phyloP scores from a whole-genome alignment of 2,113 vertebrate species.

The Cepphus grylle region DNA sequence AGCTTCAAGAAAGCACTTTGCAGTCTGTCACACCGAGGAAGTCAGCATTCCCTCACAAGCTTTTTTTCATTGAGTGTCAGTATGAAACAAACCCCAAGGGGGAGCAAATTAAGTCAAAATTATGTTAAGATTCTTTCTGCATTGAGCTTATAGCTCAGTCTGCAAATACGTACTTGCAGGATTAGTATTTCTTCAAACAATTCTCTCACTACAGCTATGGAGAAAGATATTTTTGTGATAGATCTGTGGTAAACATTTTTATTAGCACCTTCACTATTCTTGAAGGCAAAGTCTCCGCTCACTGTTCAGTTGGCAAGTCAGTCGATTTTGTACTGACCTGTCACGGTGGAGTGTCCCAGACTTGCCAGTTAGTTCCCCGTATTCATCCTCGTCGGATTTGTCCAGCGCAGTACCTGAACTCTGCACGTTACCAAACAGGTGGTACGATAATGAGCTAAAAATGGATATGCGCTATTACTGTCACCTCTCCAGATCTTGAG shows the following conservation, averaged over 20 bases:
- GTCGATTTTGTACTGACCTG: rapidly evolving
- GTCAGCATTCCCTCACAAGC: not conserved
- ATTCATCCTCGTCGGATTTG: rapidly evolving
- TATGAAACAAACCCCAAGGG: not conserved
- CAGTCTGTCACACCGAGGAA: not conserved
- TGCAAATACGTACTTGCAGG: not conserved
- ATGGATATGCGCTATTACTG: not conserved
- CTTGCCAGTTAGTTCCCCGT: not conserved
- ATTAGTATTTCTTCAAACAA: not conserved
- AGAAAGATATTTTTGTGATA: not conserved
- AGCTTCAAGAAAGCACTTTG: not conserved
- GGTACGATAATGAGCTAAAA: not conserved
- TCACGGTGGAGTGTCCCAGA: rapidly evolving
- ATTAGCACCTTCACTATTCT: not conserved
- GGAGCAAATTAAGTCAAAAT: not conserved
- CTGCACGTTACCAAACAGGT: rapidly evolving
- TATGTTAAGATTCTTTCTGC: not conserved
- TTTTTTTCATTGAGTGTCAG: not conserved
- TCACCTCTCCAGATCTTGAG: not conserved
- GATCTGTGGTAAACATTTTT: not conserved
- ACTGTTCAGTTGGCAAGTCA: not conserved
- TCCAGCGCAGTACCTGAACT: not conserved
- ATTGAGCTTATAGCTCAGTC: not conserved
- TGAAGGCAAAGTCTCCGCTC: not conserved
- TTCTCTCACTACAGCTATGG: not conserved